Evolutionary conservation across 2,888 invertebrate species (phyloP), one percentile per base, ranked within the genome.

Genomic region (Drosophila niveifrons): DNA sequence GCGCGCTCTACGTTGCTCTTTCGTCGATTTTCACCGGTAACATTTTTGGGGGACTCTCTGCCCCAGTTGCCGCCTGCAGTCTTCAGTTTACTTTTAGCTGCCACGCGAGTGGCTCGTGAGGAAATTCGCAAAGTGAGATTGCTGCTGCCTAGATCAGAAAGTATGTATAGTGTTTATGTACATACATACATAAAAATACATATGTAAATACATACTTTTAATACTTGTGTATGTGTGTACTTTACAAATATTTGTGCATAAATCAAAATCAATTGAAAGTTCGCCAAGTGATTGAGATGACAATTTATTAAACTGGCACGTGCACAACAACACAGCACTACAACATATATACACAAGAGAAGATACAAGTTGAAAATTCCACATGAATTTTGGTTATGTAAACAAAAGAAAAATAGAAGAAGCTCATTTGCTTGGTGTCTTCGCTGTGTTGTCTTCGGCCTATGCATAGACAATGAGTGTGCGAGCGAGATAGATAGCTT

Each of bases 31-130:
- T 59, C 18, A 43, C 55, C 56, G 51, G 67, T 13, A 46, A 36
- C 11, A 36, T 36, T 2, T 36, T 36, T 31, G 62, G 13, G 62
- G 46, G 36, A 46, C 28, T 50, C 71, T 63, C 53, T 67, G 67
- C 57, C 63, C 56, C 59, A 55, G 53, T 69, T 50, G 77, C 62
- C 59, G 62, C 59, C 56, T 62, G 78, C 78, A 51, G 73, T 78
- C 57, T 68, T 82, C 69, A 82, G 77, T 83, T 81, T 56, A 66
- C 55, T 81, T 86, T 82, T 53, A 63, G 69, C 64, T 64, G 72
- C 68, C 63, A 61, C 69, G 76, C 72, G 75, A 67, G 71, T 59
- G 71, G 65, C 64, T 78, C 64, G 69, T 61, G 63, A 69, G 67
- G 67, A 70, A 65, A 46, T 62, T 39, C 36, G 66, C 57, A n/a